phyloP scores from a whole-genome alignment of 2,888 invertebrate genomes.

The Entomobrya proxima region DNA sequence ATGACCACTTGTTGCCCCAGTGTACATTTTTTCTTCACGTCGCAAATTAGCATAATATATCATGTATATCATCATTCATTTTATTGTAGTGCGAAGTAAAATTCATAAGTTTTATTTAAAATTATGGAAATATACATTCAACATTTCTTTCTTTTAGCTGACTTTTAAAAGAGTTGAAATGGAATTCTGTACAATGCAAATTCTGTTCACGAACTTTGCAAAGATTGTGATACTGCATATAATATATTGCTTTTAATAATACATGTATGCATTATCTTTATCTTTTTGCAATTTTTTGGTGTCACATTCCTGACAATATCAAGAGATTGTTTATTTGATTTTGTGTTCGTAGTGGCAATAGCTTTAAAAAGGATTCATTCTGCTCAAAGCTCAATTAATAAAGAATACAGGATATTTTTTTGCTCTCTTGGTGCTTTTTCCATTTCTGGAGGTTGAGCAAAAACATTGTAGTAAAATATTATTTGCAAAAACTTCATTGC shows the following conservation, averaged over 20 bases:
- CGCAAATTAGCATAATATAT: conserved; percentile 28
- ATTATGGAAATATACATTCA: conserved; percentile 6
- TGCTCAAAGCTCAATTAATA: too few species aligned
- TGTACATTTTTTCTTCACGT: conserved; percentile 42
- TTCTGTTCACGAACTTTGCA: background rate
- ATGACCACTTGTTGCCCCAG: conserved; percentile 50
- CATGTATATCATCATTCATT: conserved; percentile 21
- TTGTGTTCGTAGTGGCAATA: background rate
- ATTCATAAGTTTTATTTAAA: conserved; percentile 9
- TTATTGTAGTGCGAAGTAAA: background rate
- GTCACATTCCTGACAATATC: background rate
- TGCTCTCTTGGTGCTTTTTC: too few species aligned
- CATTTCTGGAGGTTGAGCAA: too few species aligned
- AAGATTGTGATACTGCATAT: too few species aligned
- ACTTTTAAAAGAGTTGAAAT: background rate
- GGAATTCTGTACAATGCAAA: background rate
- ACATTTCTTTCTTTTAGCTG: background rate
- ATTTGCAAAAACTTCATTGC: too few species aligned
- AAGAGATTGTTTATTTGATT: conserved; percentile 5
- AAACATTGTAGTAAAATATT: too few species aligned
- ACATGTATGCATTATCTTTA: background rate
- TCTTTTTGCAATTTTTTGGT: background rate
- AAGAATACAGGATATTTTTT: too few species aligned
- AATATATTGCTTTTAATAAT: background rate
- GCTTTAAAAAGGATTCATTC: too few species aligned